A percentile compares a stretch with the other conserved stretches of the same genome.
Evolutionary conservation across 2,113 vertebrate species (phyloP).

Genomic region (Carettochelys insculpta): DNA sequence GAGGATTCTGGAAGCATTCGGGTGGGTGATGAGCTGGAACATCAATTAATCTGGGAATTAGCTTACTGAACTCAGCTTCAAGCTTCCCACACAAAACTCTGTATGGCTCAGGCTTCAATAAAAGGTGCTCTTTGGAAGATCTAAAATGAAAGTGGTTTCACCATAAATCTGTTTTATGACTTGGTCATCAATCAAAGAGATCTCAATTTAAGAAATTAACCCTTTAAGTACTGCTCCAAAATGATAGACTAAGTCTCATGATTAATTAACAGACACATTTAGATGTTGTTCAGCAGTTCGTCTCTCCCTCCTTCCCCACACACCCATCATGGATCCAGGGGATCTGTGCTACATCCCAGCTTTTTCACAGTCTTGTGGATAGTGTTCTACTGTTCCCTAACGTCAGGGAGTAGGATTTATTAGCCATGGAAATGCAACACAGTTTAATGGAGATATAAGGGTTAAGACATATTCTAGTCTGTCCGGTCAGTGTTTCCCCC

Average conservation of each 20-base stretch:
- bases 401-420: neutral
- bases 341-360: neutral
- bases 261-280: neutral
- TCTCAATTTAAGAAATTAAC: neutral
- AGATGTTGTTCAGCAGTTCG: neutral
- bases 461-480: neutral
- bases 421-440: neutral
- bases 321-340: neutral
- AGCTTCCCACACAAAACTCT: neutral
- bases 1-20: conserved; percentile 38
- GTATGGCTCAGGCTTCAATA: conserved; percentile 16
- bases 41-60: conserved; percentile 32
- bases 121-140: conserved; percentile 8
- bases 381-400: neutral
- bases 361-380: neutral
- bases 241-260: neutral
- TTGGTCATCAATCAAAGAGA: neutral
- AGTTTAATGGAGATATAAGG: neutral
- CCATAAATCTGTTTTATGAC: conserved; percentile 3
- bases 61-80: conserved; percentile 27
- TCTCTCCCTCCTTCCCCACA: neutral
- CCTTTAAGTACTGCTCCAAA: neutral
- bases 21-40: conserved; percentile 22
- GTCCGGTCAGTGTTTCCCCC: neutral
- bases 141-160: conserved; percentile 3